phyloP scores from a whole-genome alignment of 2,113 vertebrate genomes.

The Nycticorax nycticorax region DNA sequence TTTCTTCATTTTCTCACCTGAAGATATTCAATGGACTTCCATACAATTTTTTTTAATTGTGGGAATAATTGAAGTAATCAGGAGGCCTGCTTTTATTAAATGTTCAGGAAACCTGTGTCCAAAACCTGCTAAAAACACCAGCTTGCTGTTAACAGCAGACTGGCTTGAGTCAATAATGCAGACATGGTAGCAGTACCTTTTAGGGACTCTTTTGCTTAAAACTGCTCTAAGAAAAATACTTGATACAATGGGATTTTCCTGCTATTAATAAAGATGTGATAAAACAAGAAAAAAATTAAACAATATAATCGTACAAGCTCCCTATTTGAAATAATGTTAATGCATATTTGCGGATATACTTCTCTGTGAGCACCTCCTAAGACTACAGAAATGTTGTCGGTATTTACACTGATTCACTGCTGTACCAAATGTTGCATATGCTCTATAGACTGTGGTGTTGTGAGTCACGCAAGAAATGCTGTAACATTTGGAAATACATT shows the following conservation, averaged over 20 bases:
- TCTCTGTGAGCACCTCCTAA: background rate
- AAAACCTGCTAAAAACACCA: background rate
- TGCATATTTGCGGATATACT: background rate
- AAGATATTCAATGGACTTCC: background rate
- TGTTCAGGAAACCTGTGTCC: background rate
- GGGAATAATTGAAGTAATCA: background rate
- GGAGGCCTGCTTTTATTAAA: background rate
- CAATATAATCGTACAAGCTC: background rate
- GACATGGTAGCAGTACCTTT: background rate
- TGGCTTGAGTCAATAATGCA: background rate
- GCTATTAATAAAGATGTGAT: background rate
- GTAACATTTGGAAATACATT: conserved; percentile 38
- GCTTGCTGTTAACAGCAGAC: background rate
- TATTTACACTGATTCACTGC: background rate
- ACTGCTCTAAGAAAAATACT: background rate
- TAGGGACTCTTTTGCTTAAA: background rate
- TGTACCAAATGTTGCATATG: background rate
- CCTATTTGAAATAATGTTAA: background rate
- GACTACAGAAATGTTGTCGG: background rate
- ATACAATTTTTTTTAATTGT: background rate
- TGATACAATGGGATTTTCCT: background rate
- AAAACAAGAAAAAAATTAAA: background rate
- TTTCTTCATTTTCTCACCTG: background rate
- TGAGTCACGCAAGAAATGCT: conserved; percentile 33
- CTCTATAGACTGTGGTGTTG: background rate